Evolutionary conservation across 53 echinoderm and acorn worm genomes (phyloP), one percentile per base, ranked within the genome.

Genomic region (Patiria pectinifera): DNA sequence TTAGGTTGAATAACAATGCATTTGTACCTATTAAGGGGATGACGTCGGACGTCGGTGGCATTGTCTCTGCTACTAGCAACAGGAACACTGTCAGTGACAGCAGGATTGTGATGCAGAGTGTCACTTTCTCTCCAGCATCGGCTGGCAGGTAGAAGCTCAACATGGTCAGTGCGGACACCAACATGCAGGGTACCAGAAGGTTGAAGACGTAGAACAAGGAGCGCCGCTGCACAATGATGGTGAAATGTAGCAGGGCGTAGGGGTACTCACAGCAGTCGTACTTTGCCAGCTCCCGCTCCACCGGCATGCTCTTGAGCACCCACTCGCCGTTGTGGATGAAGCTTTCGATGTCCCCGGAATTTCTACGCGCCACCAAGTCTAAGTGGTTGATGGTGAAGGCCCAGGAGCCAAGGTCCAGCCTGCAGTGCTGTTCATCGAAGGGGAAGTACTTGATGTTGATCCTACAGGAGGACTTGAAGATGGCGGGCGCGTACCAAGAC

Each of bases 91-190:
- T 95, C 61, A 97, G 85, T 6, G 97, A 97, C n/a, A 97, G 95
- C n/a, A 97, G 97, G 80, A 97, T 97, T 78, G 97, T 97, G 87
- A 97, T 97, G 48, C 97, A 95, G 69, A 97, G 97, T 21, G 97
- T 97, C 26, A 97, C 84, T 88, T 97, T 97, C 93, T 97, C 96
- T 19, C 94, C 94, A 21, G 97, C 95, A 49, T 97, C 96, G 24
- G 97, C 95, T 16, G 97, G 96, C 10, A 97, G 93, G 80, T 95
- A 96, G 89, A 97, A 97, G 71, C 90, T 87, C 83, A 97, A 90
- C 80, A 96, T 91, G 35, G 96, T 97, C 15, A 97, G 91, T 2
- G 96, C 96, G 70, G 95, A 95, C 13, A 97, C 96, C 87, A 97
- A 80, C 86, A 97, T 94, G 83, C 97, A 96, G 35, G 97, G 97